phyloP scores from a whole-genome alignment of 2,113 vertebrate species.

The Mungos mungo region DNA sequence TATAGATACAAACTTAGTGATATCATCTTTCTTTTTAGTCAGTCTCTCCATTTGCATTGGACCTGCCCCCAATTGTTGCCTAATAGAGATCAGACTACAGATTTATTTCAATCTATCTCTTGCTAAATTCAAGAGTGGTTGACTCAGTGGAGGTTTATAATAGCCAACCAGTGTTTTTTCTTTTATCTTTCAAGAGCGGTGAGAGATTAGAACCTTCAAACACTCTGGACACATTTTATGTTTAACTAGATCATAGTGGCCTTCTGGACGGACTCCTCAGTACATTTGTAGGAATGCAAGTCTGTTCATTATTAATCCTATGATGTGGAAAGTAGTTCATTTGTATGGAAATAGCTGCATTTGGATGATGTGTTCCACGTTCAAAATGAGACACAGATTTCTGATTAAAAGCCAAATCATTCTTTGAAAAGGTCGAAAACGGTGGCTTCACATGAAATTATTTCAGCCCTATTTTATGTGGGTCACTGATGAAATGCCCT shows the following conservation, averaged over 20 bases:
- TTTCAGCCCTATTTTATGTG: constrained; percentile 25
- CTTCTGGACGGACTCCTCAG: background rate
- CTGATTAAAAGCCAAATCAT: constrained; percentile 59
- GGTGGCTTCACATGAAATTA: constrained; percentile 57
- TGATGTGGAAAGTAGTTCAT: constrained; percentile 58
- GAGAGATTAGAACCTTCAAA: background rate
- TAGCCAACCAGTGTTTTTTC: background rate
- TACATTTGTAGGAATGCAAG: background rate
- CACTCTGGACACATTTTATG: background rate
- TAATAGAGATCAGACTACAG: background rate
- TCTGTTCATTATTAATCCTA: constrained; percentile 48
- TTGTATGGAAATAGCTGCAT: constrained; percentile 59
- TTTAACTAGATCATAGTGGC: background rate
- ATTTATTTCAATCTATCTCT: background rate
- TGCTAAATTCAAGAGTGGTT: background rate
- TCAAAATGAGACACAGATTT: constrained; percentile 62
- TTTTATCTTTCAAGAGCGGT: background rate
- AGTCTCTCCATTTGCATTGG: background rate
- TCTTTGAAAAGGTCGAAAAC: constrained; percentile 43
- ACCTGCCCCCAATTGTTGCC: background rate
- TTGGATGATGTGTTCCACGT: background rate
- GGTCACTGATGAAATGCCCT: constrained; percentile 49
- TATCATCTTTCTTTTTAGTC: background rate
- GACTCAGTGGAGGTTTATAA: background rate
- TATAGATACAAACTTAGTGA: background rate